Evolutionary conservation across 2,113 vertebrate genomes (phyloP).

Genomic region (Podilymbus podiceps): DNA sequence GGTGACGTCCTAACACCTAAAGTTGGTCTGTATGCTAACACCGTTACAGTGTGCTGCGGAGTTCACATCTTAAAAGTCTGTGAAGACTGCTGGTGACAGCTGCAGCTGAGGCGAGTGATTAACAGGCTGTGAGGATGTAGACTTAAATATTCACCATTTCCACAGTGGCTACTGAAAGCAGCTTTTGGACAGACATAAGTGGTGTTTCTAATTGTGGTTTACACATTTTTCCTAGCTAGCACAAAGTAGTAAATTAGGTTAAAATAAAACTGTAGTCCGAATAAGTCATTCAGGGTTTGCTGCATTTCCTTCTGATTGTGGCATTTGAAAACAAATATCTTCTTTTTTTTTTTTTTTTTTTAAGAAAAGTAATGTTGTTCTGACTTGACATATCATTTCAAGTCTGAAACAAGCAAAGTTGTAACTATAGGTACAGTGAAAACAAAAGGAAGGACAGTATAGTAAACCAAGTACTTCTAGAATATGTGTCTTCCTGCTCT

Average conservation of each 20-base stretch:
- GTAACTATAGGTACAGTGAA: background rate
- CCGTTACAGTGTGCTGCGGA: background rate
- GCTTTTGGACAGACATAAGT: background rate
- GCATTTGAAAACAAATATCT: background rate
- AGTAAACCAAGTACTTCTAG: background rate
- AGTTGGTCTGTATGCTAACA: background rate
- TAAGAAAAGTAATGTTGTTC: background rate
- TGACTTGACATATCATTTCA: background rate
- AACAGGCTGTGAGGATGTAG: background rate
- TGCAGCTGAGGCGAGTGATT: background rate
- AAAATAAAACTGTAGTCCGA: background rate
- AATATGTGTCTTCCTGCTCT: background rate
- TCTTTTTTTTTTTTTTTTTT: background rate
- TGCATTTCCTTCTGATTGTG: background rate
- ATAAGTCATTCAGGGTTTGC: background rate
- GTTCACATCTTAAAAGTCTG: background rate
- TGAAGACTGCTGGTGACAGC: background rate
- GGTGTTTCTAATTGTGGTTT: background rate
- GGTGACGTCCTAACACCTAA: background rate
- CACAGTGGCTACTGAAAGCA: background rate
- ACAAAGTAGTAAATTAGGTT: background rate
- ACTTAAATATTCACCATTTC: background rate
- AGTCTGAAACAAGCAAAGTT: background rate
- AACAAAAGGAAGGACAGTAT: background rate
- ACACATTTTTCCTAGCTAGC: background rate